These are phyloP conservation scores for Neostethus bicornis DNA, from an alignment of 2,797 vertebrate species.

Conservation along the genomic window DNA sequence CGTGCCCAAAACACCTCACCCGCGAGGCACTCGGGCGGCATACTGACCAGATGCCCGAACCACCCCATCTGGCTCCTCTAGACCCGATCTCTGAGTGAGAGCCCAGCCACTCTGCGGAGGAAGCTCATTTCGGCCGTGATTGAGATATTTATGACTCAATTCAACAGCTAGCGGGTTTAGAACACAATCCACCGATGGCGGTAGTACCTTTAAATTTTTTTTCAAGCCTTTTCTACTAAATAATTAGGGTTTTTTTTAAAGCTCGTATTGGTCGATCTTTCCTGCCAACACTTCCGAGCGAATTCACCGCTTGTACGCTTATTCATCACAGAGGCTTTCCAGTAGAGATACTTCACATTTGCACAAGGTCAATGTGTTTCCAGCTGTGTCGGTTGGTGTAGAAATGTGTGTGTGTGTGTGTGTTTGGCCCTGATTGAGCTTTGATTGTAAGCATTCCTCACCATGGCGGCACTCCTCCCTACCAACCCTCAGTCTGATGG, in stretches of 20 bases:
- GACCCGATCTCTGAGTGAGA: too few relatives aligned
- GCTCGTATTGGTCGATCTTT: too few relatives aligned
- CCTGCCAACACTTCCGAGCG: too few relatives aligned
- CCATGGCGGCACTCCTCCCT: background rate
- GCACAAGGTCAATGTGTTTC: background rate
- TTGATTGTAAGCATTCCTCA: slow-evolving; percentile 13
- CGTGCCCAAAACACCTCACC: too few relatives aligned
- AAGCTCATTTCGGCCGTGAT: too few relatives aligned
- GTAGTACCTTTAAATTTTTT: background rate
- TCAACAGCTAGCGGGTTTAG: background rate
- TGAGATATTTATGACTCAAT: background rate
- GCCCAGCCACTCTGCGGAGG: too few relatives aligned
- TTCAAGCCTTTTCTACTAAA: background rate
- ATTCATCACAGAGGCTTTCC: background rate
- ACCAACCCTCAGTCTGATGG: slow-evolving; percentile 9
- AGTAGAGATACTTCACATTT: background rate
- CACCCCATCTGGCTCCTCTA: too few relatives aligned
- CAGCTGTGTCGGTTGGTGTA: background rate
- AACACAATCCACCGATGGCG: background rate
- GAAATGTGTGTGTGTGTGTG: background rate
- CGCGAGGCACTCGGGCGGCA: too few relatives aligned
- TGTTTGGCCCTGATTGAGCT: slow-evolving; percentile 8
- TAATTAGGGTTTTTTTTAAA: background rate
- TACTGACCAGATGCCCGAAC: too few relatives aligned
- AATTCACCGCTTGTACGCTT: too few relatives aligned